Evolutionary conservation across 2,888 invertebrate species (phyloP), one percentile per base, ranked within the genome.

Genomic region (Antheraea yamamai): DNA sequence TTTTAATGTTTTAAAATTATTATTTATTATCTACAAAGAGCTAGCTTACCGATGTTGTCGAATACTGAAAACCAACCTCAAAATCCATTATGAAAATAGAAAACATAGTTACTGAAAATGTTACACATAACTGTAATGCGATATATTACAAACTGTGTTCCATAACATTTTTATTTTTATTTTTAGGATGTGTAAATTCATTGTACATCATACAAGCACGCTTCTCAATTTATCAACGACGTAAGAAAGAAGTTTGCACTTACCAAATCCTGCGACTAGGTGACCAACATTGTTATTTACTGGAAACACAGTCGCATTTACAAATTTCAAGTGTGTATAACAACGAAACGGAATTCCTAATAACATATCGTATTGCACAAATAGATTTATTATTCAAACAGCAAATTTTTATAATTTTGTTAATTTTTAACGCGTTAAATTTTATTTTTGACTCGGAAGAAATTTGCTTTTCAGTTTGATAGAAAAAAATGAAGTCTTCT

Each of bases 401-500:
- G 79, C 76, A 81, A 79, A 81, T 82, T 87, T 86, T 81, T 80
- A 82, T 85, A 76, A 82, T 78, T 82, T 81, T 77, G 20, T 20
- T 39, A 30, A 7, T 70, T 70, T 39, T n/a, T 2, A 70, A 64
- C 79, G 74, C 77, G 78, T 86, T 88, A 89, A 88, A 90, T 92
- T 87, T 83, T 91, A 90, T 88, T 89, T 23, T 86, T 80, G 78
- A 78, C 77, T 78, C 58, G 58, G 78, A 76, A 81, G 0, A 61
- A 81, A 73, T 72, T 75, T 72, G 66, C 76, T 81, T 78, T 78
- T 80, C 76, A 74, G 74, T 79, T 82, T 78, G 76, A 79, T 78
- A 72, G 76, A 83, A 82, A 77, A 39, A 80, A 66, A 66, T 66
- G 26, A 66, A 30, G 16, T 80, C 78, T 80, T 81, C 77, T 86